A percentile compares a stretch with the other conserved stretches of the same genome.
These are phyloP conservation scores for Sphecodes monilicornis DNA, from an alignment of 2,888 invertebrate species.

Conservation along the genomic window DNA sequence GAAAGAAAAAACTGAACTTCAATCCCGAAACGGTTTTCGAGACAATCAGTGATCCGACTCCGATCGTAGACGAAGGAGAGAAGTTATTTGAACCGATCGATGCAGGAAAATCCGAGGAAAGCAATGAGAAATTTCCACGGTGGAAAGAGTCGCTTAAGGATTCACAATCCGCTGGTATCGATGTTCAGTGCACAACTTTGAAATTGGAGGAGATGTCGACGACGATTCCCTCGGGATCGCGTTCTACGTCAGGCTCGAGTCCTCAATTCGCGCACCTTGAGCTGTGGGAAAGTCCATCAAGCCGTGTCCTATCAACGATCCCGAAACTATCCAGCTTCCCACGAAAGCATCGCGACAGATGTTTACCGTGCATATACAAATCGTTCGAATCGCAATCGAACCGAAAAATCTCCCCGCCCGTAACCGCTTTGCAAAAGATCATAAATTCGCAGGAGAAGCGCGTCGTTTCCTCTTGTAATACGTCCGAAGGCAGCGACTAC, in stretches of 20 bases:
- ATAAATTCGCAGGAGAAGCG: neutral
- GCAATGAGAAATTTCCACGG: slow-evolving; percentile 31
- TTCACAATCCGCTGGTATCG: slow-evolving; percentile 25
- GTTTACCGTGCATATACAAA: slow-evolving; percentile 78
- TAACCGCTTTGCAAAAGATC: slow-evolving; percentile 25
- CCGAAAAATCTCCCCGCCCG: slow-evolving; percentile 36
- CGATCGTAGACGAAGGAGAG: neutral
- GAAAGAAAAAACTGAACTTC: slow-evolving; percentile 60
- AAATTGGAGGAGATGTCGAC: slow-evolving; percentile 31
- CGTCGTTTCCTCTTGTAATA: neutral
- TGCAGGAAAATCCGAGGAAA: slow-evolving; percentile 13
- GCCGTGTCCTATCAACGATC: slow-evolving; percentile 64
- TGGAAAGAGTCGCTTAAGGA: slow-evolving; percentile 41
- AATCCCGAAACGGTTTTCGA: slow-evolving; percentile 15
- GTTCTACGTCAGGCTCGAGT: slow-evolving; percentile 67
- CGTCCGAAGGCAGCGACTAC: slow-evolving; percentile 52
- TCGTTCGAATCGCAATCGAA: slow-evolving; percentile 40
- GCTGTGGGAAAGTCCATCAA: slow-evolving; percentile 10
- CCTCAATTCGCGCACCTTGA: slow-evolving; percentile 49
- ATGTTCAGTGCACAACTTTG: neutral
- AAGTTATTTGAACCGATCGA: neutral
- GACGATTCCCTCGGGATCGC: slow-evolving; percentile 65
- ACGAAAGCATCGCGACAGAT: slow-evolving; percentile 76
- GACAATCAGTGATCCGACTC: neutral
- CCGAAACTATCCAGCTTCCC: slow-evolving; percentile 74